Evolutionary conservation across 2,113 vertebrate species (phyloP).

Genomic region (Coregonus clupeaformis): DNA sequence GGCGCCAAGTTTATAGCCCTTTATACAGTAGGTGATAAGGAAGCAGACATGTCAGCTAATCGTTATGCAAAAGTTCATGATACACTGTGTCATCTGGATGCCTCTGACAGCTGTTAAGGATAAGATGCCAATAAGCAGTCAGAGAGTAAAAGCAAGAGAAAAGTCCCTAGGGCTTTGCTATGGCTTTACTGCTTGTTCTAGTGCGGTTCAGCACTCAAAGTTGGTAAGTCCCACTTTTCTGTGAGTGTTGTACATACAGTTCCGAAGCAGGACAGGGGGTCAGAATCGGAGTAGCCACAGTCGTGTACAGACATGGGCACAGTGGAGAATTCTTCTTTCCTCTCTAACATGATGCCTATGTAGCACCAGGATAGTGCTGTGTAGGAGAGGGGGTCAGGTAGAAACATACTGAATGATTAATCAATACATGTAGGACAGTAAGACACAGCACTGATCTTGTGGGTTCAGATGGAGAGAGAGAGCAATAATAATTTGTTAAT

Average conservation of each 20-base stretch:
- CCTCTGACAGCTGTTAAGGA: too few relatives aligned
- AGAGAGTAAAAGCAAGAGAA: too few relatives aligned
- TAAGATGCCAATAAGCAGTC: too few relatives aligned
- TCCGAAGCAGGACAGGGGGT: constrained; percentile 78
- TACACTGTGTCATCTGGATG: neutral
- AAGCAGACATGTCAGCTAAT: neutral
- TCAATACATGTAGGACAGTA: neutral
- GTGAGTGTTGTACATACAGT: constrained; percentile 64
- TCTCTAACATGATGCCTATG: constrained; percentile 81
- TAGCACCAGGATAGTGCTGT: constrained; percentile 82
- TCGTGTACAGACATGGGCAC: constrained; percentile 79
- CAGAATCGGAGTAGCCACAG: constrained; percentile 77
- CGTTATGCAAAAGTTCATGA: neutral
- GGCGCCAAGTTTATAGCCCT: neutral
- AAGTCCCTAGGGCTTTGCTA: neutral
- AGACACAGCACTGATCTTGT: too few relatives aligned
- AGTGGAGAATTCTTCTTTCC: constrained; percentile 74
- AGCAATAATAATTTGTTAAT: neutral
- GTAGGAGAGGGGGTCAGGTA: constrained; percentile 1
- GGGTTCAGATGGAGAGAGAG: too few relatives aligned
- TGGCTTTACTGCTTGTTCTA: neutral
- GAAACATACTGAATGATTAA: neutral
- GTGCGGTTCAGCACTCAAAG: too few relatives aligned
- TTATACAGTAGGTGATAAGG: neutral
- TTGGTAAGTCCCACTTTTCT: neutral